Evolutionary conservation across 2,113 vertebrate genomes (phyloP), one percentile per base, ranked within the genome.

Genomic region (Pachyramphus minor): DNA sequence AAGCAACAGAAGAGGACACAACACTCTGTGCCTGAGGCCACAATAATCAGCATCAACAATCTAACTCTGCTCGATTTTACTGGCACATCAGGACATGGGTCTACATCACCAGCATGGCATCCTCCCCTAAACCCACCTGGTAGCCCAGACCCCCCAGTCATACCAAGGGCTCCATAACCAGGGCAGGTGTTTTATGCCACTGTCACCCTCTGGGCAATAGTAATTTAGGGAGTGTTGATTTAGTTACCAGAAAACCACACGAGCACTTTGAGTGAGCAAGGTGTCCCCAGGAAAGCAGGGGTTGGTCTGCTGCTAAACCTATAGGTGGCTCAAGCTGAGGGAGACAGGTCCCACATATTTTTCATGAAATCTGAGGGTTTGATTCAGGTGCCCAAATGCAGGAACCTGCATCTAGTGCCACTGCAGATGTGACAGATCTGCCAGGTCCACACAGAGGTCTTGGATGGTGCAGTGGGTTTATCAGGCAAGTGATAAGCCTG

Each of bases 171-270:
- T 82, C 42, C 50, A 41, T 2, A 42, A 64, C n/a, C 63, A 76
- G 50, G 53, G 6, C 9, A 69, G n/a, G 22, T 6, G 0, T 0
- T 0, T 21, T n/a, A 14, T 8, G 25, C 59, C 75, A 49, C 33
- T 44, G 39, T 6, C 72, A 69, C 55, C 24, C 31, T 31, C 41
- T 53, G 56, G 50, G 33, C 42, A 58, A 28, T 11, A 53, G 31
- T 41, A 64, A 15, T 49, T 80, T 20, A 20, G 24, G 9, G 41
- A 91, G 44, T 0, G 6, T 8, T 66, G 37, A 35, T 8, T 81
- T 37, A 15, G 11, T 64, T 15, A 52, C 27, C 41, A 79, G 37
- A 60, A 91, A 80, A 30, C 0, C 37, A 62, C 42, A 23, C 5
- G 11, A 35, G 14, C 23, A 31, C 56, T 37, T 30, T 4, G 55